A percentile compares a stretch with the other conserved stretches of the same genome.
Conservation (phyloP, 2,113 vertebrate species). For the Gymnorhina tibicen region DNA sequence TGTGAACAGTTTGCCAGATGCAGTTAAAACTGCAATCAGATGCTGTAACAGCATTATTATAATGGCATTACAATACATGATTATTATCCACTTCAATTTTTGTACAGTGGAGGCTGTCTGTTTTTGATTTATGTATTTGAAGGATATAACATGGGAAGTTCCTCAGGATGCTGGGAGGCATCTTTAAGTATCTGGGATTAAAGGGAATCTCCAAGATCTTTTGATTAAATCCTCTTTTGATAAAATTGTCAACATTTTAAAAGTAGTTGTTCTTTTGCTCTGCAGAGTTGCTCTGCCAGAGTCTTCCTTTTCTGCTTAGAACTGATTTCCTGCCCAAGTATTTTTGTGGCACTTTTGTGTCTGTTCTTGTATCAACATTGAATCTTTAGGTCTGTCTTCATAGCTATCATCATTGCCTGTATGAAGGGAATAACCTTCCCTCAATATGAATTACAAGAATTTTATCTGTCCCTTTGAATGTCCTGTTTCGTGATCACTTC, state of each 20-base stretch:
- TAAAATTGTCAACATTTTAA: neutral
- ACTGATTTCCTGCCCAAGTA: neutral
- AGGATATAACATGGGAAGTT: neutral
- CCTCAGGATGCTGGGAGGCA: neutral
- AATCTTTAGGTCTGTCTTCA: neutral
- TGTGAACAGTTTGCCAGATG: neutral
- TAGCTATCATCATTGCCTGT: neutral
- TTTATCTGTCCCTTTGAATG: neutral
- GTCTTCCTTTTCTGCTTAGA: neutral
- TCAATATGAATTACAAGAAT: rapidly evolving
- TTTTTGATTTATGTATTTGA: neutral
- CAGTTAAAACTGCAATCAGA: neutral
- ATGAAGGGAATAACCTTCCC: neutral
- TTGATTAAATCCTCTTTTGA: neutral
- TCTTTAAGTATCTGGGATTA: neutral
- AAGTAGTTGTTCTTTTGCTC: neutral
- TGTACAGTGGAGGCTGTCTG: neutral
- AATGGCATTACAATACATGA: neutral
- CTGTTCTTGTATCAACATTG: neutral
- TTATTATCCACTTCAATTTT: neutral
- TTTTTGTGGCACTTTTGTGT: neutral
- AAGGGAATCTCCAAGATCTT: neutral
- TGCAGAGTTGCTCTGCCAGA: neutral
- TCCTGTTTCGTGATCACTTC: neutral
- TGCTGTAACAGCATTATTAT: neutral